phyloP scores from a whole-genome alignment of 2,888 invertebrate species.

The Anaspis maculata region DNA sequence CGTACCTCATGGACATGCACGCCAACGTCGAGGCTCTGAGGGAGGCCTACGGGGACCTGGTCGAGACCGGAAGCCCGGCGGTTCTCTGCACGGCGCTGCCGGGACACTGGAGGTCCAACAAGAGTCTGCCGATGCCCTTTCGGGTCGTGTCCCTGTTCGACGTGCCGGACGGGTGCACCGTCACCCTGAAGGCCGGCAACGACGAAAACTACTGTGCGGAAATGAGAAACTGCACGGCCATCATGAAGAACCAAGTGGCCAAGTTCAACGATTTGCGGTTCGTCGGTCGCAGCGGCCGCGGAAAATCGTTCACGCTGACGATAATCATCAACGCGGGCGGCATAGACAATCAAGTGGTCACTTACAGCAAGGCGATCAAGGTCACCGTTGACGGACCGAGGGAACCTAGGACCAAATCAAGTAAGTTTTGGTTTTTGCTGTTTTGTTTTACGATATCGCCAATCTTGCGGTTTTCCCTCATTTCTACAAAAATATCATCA shows the following conservation, averaged over 20 bases:
- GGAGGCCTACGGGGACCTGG: constrained; percentile 87
- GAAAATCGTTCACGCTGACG: constrained; percentile 91
- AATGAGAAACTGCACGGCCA: constrained; percentile 83
- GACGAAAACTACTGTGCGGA: constrained; percentile 98
- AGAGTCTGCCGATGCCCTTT: constrained; percentile 92
- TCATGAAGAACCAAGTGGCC: constrained; percentile 96
- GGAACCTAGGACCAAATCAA: constrained; percentile 93
- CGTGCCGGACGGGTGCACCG: constrained; percentile 87
- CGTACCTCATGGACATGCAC: constrained; percentile 65
- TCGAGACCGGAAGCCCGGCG: constrained; percentile 91
- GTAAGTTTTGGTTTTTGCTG: constrained; percentile 52
- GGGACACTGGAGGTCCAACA: constrained; percentile 95
- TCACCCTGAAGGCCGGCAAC: constrained; percentile 91
- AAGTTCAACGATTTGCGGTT: constrained; percentile 98
- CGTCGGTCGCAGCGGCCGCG: constrained; percentile 93
- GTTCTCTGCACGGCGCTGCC: constrained; percentile 92
- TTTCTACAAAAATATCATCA: too few species aligned
- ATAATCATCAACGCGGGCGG: constrained; percentile 79
- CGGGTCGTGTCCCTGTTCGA: constrained; percentile 92
- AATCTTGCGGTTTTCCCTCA: background rate
- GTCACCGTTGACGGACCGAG: constrained; percentile 98
- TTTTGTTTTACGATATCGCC: background rate
- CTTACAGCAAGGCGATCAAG: constrained; percentile 95
- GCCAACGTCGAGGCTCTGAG: constrained; percentile 68
- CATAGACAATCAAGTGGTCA: constrained; percentile 74